Conservation (phyloP, 2,797 vertebrate species). For the Chelon auratus region DNA sequence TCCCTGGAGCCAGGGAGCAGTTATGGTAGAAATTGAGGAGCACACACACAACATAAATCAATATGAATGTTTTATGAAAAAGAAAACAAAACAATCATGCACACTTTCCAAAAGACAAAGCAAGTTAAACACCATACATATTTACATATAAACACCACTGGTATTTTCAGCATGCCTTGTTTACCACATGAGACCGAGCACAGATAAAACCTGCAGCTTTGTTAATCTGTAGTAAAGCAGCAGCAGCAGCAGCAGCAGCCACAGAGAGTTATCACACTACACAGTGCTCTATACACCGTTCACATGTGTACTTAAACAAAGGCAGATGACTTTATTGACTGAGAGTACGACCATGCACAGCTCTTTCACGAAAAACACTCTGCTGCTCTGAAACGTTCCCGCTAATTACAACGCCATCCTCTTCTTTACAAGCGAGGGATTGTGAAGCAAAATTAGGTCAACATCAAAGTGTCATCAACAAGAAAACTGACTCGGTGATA, state of each 20-base stretch:
- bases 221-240: constrained; percentile 39
- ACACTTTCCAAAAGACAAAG: constrained; percentile 64
- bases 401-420: constrained; percentile 13
- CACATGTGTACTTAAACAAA: constrained; percentile 33
- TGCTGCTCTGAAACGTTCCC: neutral
- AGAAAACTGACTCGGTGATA: constrained; percentile 41
- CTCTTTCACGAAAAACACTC: constrained; percentile 16
- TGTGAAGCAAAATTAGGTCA: constrained; percentile 26
- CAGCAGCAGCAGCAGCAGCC: constrained; percentile 39
- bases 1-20: constrained; percentile 9
- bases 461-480: constrained; percentile 45
- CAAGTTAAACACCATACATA: constrained; percentile 64
- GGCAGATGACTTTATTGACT: constrained; percentile 30
- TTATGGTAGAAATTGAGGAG: constrained; percentile 27
- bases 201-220: constrained; percentile 46
- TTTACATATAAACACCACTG: constrained; percentile 73
- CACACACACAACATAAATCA: constrained; percentile 17
- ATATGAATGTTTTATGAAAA: constrained; percentile 65
- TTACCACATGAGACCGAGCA: constrained; percentile 45
- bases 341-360: constrained; percentile 29
- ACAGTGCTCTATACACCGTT: constrained; percentile 44
- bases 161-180: constrained; percentile 57
- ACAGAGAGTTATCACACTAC: constrained; percentile 38
- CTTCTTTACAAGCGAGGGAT: neutral
- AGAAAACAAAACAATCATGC: constrained; percentile 57